These are phyloP conservation scores for Lagopus muta DNA, from an alignment of 2,113 vertebrate species.

Conservation along the genomic window DNA sequence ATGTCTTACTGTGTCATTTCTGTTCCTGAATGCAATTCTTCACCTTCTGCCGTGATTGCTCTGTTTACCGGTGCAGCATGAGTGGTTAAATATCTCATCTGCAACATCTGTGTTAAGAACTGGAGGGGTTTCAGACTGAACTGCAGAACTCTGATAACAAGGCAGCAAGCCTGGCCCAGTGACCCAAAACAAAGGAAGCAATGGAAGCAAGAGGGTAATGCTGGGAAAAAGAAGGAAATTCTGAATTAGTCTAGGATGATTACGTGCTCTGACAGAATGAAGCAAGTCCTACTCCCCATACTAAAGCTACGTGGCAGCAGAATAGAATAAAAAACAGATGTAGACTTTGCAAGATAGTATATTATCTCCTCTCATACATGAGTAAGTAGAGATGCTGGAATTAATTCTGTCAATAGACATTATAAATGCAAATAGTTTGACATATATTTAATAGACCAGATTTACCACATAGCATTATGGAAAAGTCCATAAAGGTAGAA, in stretches of 20 bases:
- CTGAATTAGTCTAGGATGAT: constrained; percentile 72
- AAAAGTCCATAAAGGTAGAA: neutral
- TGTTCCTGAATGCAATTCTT: constrained; percentile 69
- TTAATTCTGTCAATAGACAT: constrained; percentile 45
- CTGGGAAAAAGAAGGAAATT: constrained; percentile 64
- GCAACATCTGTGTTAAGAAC: constrained; percentile 71
- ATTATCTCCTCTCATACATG: constrained; percentile 9
- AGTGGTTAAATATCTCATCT: constrained; percentile 69
- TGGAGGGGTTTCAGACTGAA: constrained; percentile 64
- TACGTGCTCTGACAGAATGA: constrained; percentile 83
- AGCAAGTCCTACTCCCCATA: constrained; percentile 66
- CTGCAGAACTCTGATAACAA: constrained; percentile 57
- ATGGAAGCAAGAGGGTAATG: constrained; percentile 46
- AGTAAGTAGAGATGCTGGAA: neutral
- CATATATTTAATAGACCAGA: constrained; percentile 46
- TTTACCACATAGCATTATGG: constrained; percentile 39
- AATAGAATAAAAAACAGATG: constrained; percentile 67
- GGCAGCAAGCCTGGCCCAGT: constrained; percentile 62
- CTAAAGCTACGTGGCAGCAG: constrained; percentile 64
- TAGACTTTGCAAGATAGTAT: constrained; percentile 5
- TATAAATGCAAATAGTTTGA: constrained; percentile 58
- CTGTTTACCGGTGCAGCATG: constrained; percentile 64
- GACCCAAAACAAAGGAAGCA: constrained; percentile 70
- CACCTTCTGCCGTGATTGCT: constrained; percentile 72
- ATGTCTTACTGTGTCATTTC: constrained; percentile 58